Evolutionary conservation across 1,140 invertebrate species (phyloP).

Genomic region (Liolophura sinensis): DNA sequence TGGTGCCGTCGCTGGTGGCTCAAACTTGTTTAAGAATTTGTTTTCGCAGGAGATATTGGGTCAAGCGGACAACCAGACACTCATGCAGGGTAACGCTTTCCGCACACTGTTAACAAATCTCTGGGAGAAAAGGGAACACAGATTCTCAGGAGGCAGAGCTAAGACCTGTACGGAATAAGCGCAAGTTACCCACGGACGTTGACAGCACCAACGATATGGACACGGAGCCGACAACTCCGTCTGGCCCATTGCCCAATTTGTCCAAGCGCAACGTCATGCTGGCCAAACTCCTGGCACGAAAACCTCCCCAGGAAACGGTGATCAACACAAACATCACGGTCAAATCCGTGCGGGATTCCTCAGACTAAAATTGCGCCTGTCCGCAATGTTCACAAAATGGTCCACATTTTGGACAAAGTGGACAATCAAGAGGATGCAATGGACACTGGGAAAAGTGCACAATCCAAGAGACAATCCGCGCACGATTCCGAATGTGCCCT

Average conservation of each 20-base stretch:
- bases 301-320: constrained; percentile 72
- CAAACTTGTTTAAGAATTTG: too few species aligned
- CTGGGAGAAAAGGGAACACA: constrained; percentile 1
- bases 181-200: constrained; percentile 21
- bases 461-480: constrained; percentile 23
- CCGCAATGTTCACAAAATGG: background rate
- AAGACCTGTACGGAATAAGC: background rate
- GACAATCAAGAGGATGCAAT: background rate
- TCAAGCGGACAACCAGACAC: too few species aligned
- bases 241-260: constrained; percentile 20
- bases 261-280: constrained; percentile 86
- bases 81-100: background rate
- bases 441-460: background rate
- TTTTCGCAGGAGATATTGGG: too few species aligned
- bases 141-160: background rate
- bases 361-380: background rate
- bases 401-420: background rate
- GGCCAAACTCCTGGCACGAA: constrained; percentile 78
- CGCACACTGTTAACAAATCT: background rate
- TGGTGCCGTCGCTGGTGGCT: too few species aligned
- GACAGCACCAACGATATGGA: constrained; percentile 42
- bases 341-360: too few species aligned
- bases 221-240: constrained; percentile 25
- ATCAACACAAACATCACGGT: constrained; percentile 39
- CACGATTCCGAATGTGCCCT: constrained; percentile 24